phyloP scores from a whole-genome alignment of 2,888 invertebrate genomes.

The Orthosia incerta region DNA sequence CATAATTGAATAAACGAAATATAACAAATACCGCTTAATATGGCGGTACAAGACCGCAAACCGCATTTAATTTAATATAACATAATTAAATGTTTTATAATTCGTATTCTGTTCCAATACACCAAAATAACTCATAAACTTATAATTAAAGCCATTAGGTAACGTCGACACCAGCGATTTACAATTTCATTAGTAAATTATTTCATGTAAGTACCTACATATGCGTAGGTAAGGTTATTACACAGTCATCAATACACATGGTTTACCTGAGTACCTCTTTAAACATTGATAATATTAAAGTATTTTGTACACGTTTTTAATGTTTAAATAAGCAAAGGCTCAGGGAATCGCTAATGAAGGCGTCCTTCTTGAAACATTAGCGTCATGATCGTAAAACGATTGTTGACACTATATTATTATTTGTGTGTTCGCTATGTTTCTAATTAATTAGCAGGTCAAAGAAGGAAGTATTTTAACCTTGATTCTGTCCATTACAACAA shows the following conservation, averaged over 20 bases:
- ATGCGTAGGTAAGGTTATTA: conserved; percentile 22
- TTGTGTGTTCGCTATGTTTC: conserved; percentile 31
- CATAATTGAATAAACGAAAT: too few species aligned
- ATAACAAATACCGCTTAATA: not conserved
- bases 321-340: conserved; percentile 35
- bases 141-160: conserved; percentile 20
- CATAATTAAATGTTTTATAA: not conserved
- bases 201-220: conserved; percentile 9
- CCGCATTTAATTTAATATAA: not conserved
- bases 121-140: not conserved
- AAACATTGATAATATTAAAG: conserved; percentile 7
- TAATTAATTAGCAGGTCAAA: conserved; percentile 46
- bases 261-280: conserved; percentile 13
- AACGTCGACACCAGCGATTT: conserved; percentile 7
- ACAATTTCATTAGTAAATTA: conserved; percentile 23
- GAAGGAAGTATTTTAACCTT: conserved; percentile 36
- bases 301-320: conserved; percentile 36
- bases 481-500: not conserved
- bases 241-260: conserved; percentile 18
- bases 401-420: conserved; percentile 53
- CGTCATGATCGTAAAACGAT: conserved; percentile 37
- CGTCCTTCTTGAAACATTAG: conserved; percentile 59
- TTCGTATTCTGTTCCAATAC: not conserved
- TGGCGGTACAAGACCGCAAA: not conserved
- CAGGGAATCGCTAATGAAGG: conserved; percentile 44